Conservation (phyloP, 2,888 invertebrate genomes). For the Phasia obesa region DNA sequence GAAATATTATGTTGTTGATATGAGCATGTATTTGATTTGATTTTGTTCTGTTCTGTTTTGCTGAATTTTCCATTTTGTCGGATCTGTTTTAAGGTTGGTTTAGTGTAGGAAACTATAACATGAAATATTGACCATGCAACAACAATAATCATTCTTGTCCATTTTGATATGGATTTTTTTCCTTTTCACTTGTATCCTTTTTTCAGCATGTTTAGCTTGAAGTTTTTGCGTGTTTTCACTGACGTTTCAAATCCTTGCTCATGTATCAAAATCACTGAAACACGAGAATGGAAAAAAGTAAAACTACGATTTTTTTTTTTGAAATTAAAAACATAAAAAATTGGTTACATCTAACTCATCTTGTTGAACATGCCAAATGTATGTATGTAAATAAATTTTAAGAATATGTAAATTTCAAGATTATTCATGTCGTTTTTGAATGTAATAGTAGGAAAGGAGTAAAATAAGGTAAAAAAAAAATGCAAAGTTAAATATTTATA, state of each 20-base stretch:
- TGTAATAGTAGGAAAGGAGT: no score
- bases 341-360: conserved; percentile 3
- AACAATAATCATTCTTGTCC: conserved; percentile 51
- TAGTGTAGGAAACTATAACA: conserved; percentile 49
- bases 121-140: conserved; percentile 60
- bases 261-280: conserved; percentile 27
- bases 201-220: conserved; percentile 22
- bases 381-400: no score
- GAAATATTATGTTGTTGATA: conserved; percentile 66
- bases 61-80: conserved; percentile 49
- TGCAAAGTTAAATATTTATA: no score
- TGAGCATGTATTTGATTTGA: conserved; percentile 20
- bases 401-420: no score
- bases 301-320: background rate
- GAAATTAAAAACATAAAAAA: background rate
- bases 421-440: no score
- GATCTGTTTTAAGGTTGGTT: conserved; percentile 28
- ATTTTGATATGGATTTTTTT: background rate
- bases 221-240: conserved; percentile 23
- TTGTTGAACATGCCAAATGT: background rate
- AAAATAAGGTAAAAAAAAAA: no score
- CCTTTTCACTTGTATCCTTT: background rate
- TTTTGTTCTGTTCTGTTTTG: conserved; percentile 10
- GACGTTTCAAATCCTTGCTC: conserved; percentile 51
- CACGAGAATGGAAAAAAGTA: background rate